Percentiles rank a stretch among this genome's conserved stretches.
These are phyloP conservation scores for Esox masquinongy DNA, from an alignment of 2,797 vertebrate species.

Conservation along the genomic window DNA sequence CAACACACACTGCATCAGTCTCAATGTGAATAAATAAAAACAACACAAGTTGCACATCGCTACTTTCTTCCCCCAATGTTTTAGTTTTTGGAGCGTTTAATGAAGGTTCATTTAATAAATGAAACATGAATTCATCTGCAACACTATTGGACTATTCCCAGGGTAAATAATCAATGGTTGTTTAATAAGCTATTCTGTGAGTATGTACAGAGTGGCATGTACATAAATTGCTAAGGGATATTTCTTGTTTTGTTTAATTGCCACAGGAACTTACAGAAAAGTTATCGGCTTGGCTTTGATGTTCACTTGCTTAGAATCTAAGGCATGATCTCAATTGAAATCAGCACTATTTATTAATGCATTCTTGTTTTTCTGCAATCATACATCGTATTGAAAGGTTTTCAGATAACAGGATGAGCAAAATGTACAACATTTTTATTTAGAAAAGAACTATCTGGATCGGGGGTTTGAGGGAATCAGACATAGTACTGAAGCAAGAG, in stretches of 20 bases:
- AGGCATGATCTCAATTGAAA: constrained; percentile 10
- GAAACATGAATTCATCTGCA: constrained; percentile 24
- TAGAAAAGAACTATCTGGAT: constrained; percentile 4
- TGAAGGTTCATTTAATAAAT: constrained; percentile 6
- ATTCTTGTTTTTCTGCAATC: neutral
- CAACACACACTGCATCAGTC: neutral
- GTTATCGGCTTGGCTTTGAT: constrained; percentile 40
- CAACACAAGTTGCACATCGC: neutral
- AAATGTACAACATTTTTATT: neutral
- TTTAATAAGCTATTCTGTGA: constrained; percentile 24
- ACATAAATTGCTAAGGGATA: constrained; percentile 34
- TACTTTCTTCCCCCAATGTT: neutral
- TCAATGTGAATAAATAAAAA: neutral
- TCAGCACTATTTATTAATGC: neutral
- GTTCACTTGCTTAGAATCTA: constrained; percentile 28
- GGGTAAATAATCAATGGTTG: constrained; percentile 29
- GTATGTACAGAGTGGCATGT: constrained; percentile 16
- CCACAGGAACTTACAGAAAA: constrained; percentile 34
- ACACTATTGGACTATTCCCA: constrained; percentile 23
- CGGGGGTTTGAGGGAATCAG: neutral
- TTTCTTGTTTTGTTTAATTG: constrained; percentile 47
- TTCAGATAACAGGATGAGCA: neutral
- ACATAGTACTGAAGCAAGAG: constrained; percentile 8
- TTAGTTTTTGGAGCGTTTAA: neutral
- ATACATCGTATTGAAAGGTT: neutral